Base-by-base conservation (phyloP, 2,888 invertebrate species). In the Agrotis puta region DNA sequence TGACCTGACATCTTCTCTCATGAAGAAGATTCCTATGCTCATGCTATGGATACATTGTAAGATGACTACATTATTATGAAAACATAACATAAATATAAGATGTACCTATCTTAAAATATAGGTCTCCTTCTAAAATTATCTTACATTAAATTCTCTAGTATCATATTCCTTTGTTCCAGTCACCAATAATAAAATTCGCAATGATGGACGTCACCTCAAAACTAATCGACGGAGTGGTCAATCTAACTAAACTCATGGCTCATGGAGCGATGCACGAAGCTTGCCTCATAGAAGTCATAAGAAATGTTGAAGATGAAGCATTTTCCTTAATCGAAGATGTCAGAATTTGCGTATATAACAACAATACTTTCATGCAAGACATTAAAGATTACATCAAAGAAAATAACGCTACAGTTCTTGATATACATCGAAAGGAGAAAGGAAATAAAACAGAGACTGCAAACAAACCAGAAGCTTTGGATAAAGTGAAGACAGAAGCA, bases 221-320 rank as follows among this genome's bases (percentile, higher is more conserved):
- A 58, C 85, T 96, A 2, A 90, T 95, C 16, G 91, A 93, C 18
- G 95, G 95, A 3, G 90, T 95, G 0, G 92, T 94, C 2, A 91
- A 91, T 2, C 83, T 96, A 3, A 95, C 95, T 0, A 95, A 95
- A 62, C 83, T 94, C 9, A 94, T 96, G 93, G 95, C 95, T 0
- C 95, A 95, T 43, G 95, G 95, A 3, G 95, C 95, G 0, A 95
- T 95, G 95, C 95, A 95, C n/a, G 95, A 96, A 85, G 95, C 95
- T 0, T 96, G 95, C 57, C 94, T 96, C 2, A 95, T 96, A 13
- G 95, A 96, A 90, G 95, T 95, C 0, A 90, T 95, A 24, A 93
- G 89, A 77, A 89, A 91, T 2, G 90, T 94, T 1, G 94, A 95
- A 90, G 94, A 95, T 6, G 94, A 95, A 83, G 95, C 94, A 0